phyloP scores from a whole-genome alignment of 1,140 invertebrate species.

The Drosophila ananassae region DNA sequence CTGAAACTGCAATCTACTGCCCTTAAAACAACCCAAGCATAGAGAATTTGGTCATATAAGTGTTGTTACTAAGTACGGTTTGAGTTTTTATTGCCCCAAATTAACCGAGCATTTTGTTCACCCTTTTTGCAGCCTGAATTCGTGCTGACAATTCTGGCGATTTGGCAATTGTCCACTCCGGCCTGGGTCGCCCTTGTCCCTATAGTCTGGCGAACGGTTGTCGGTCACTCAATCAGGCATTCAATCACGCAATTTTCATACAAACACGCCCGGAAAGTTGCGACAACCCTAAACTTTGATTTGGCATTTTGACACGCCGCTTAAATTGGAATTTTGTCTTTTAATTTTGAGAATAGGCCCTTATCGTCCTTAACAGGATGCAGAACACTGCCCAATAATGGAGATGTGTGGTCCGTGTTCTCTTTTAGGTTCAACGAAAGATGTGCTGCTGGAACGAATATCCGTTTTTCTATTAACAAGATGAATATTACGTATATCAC shows the following conservation, averaged over 20 bases:
- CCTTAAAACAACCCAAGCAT: slow-evolving; percentile 5
- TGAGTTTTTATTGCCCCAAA: slow-evolving; percentile 73
- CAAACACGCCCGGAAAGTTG: slow-evolving; percentile 48
- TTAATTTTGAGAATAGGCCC: slow-evolving; percentile 28
- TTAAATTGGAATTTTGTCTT: slow-evolving; percentile 73
- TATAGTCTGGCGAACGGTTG: slow-evolving; percentile 29
- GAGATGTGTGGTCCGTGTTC: slow-evolving; percentile 2
- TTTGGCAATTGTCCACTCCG: slow-evolving; percentile 69
- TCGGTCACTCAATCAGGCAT: slow-evolving; percentile 71
- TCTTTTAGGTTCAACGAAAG: no score
- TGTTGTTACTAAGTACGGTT: slow-evolving; percentile 54
- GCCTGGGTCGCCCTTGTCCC: slow-evolving; percentile 3
- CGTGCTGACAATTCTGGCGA: slow-evolving; percentile 41
- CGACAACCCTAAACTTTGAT: slow-evolving; percentile 68
- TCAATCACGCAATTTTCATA: slow-evolving; percentile 71
- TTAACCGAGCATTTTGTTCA: slow-evolving; percentile 67
- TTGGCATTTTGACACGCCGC: slow-evolving; percentile 73
- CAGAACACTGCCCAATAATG: neutral
- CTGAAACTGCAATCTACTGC: slow-evolving; percentile 39
- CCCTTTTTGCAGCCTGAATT: slow-evolving; percentile 19
- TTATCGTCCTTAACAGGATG: slow-evolving; percentile 13
- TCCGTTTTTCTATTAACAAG: no score
- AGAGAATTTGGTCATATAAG: slow-evolving; percentile 9
- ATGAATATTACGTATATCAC: no score
- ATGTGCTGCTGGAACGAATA: no score